These are phyloP conservation scores for Ips typographus DNA, from an alignment of 1,140 invertebrate species.

Conservation along the genomic window DNA sequence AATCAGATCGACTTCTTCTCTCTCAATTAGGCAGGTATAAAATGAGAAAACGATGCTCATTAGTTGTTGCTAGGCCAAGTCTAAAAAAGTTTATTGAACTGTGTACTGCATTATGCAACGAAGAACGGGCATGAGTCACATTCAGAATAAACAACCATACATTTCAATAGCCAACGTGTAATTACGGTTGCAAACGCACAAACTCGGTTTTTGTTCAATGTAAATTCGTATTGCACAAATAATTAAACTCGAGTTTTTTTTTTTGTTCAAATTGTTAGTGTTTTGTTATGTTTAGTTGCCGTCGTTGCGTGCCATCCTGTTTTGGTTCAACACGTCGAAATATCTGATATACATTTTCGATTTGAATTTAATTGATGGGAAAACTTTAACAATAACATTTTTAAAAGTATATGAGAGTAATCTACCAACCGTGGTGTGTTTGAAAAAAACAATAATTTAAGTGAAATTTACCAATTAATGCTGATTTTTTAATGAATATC, in stretches of 20 bases:
- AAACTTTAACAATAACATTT: no score
- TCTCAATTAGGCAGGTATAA: no score
- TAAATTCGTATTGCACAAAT: conserved; percentile 21
- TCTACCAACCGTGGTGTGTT: no score
- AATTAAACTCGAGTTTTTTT: conserved; percentile 5
- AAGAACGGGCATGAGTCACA: conserved; percentile 23
- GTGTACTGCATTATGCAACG: conserved; percentile 21
- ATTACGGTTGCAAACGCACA: conserved; percentile 23
- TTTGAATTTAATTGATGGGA: no score
- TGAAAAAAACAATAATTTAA: no score
- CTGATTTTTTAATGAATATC: no score
- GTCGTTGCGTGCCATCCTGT: conserved; percentile 1
- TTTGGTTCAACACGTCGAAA: neutral
- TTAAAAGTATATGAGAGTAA: no score
- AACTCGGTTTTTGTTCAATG: conserved; percentile 18
- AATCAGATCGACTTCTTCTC: no score
- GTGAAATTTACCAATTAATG: no score
- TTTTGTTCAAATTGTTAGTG: conserved; percentile 7
- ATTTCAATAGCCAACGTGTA: conserved; percentile 23
- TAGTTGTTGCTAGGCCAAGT: conserved; percentile 10
- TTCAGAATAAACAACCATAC: conserved; percentile 25
- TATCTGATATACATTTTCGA: no score
- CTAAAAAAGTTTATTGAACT: conserved; percentile 22
- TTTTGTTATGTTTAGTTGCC: conserved; percentile 10
- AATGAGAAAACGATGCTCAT: no score